phyloP scores from a whole-genome alignment of 1,140 invertebrate genomes.

The Propsilocerus akamusi region DNA sequence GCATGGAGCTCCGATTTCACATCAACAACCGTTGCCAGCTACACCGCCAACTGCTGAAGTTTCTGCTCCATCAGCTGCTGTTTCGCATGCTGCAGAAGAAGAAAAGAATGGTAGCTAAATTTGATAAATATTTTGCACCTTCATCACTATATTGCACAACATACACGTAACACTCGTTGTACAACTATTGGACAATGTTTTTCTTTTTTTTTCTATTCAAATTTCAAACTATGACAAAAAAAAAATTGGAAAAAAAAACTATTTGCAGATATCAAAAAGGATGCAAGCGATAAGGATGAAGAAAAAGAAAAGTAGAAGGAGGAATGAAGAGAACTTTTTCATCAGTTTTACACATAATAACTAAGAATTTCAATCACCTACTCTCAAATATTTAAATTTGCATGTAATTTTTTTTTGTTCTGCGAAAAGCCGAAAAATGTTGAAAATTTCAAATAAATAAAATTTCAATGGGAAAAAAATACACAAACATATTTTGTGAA shows the following conservation, averaged over 20 bases:
- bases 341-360: too few species aligned
- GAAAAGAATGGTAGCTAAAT: neutral
- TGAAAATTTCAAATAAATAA: too few species aligned
- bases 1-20: slow-evolving; percentile 13
- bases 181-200: too few species aligned
- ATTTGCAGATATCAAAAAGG: slow-evolving; percentile 4
- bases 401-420: too few species aligned
- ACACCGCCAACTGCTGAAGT: neutral
- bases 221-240: neutral
- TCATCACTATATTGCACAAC: slow-evolving; percentile 3
- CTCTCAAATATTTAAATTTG: too few species aligned
- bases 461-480: too few species aligned
- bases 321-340: neutral
- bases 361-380: too few species aligned
- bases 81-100: slow-evolving; percentile 7
- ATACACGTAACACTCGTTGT: neutral
- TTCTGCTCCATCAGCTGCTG: slow-evolving; percentile 7
- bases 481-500: too few species aligned
- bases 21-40: slow-evolving; percentile 18
- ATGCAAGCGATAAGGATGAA: slow-evolving; percentile 6
- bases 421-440: too few species aligned
- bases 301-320: neutral
- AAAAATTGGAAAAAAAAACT: slow-evolving; percentile 7
- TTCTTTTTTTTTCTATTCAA: neutral
- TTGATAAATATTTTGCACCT: neutral